Conservation (phyloP, 2,888 invertebrate species). For the Athrips mouffetella region DNA sequence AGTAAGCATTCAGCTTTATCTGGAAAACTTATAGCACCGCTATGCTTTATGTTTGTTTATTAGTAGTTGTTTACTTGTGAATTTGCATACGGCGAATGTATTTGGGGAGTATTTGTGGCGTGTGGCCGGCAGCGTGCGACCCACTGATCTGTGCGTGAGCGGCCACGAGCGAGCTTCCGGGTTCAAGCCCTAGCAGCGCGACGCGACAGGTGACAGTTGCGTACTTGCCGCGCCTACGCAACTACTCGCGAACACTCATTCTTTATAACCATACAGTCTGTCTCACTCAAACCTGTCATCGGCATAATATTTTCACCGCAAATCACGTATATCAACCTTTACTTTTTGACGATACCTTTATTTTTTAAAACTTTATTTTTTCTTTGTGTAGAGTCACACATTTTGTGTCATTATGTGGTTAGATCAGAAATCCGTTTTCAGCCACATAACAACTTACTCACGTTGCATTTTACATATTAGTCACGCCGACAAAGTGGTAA, state of each 20-base stretch:
- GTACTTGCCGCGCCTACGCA: conserved; percentile 16
- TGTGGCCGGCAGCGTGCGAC: conserved; percentile 26
- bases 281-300: not conserved
- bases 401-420: no score
- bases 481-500: no score
- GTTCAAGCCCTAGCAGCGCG: conserved; percentile 38
- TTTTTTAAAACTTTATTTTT: no score
- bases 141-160: conserved; percentile 33
- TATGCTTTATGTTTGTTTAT: no score
- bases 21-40: no score
- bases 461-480: no score
- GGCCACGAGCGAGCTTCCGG: conserved; percentile 33
- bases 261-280: not conserved
- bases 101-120: conserved; percentile 16
- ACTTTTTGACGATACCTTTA: no score
- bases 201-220: conserved; percentile 34
- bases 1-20: not conserved
- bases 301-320: no score
- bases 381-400: no score
- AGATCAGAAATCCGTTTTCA: no score
- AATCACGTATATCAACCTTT: no score
- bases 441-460: no score
- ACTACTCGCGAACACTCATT: conserved; percentile 2
- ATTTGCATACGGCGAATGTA: conserved; percentile 22
- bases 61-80: conserved; percentile 11